Percentiles rank a stretch among this genome's conserved stretches.
Conservation (phyloP, 2,888 invertebrate genomes). For the Balanococcus diminutus region DNA sequence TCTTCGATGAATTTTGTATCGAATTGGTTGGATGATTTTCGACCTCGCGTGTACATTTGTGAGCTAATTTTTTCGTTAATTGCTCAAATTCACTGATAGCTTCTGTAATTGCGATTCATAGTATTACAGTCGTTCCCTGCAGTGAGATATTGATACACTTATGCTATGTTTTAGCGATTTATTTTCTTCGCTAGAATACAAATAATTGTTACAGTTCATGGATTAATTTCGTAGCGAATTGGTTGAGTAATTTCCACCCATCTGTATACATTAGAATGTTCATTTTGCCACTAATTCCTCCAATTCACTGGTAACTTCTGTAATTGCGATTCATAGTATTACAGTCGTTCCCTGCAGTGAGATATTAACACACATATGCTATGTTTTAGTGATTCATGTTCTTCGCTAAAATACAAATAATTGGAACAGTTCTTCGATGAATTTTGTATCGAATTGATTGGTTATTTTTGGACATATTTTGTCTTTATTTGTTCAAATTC, state of each 20-base stretch:
- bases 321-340: no score
- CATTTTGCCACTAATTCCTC: no score
- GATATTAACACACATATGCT: background rate
- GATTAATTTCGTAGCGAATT: background rate
- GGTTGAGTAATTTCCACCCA: no score
- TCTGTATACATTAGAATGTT: no score
- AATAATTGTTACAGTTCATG: background rate
- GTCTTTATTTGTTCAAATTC: background rate
- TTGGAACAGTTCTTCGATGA: background rate
- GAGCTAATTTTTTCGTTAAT: no score
- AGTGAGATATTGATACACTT: no score
- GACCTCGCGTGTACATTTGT: no score
- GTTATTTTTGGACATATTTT: no score
- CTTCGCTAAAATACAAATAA: background rate
- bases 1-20: no score
- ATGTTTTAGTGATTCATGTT: background rate
- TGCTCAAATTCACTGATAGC: constrained; percentile 5
- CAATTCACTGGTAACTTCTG: constrained; percentile 10
- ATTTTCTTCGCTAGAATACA: background rate
- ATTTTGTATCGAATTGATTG: background rate
- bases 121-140: background rate
- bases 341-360: no score
- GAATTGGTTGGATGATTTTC: no score
- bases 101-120: background rate
- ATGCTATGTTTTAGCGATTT: background rate